Base-by-base conservation (phyloP, 2,888 invertebrate species). In the Auanema sp. region DNA sequence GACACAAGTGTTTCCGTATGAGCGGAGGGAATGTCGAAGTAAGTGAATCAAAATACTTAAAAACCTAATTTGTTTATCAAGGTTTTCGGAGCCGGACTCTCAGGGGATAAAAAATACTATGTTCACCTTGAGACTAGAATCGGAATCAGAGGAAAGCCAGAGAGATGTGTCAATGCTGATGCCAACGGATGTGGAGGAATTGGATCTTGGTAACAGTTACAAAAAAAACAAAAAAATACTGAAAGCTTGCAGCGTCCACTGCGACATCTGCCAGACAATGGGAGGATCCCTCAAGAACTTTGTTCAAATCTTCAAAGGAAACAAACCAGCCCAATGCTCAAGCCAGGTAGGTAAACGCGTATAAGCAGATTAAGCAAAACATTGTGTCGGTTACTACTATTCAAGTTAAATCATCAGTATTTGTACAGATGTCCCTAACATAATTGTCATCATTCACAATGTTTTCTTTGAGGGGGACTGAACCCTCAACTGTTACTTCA, bases 61-160 rank as follows among this genome's bases (percentile, higher is more conserved):
- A 50, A 64, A 58, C 40, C 21, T 33, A 40, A 23, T 16, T n/a
- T 23, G 8, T 11, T 52, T 21, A 18, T 24, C 25, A 52, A 52
- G n/a, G 21, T 24, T 23, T 23, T n/a, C 21, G n/a, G 25, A 18
- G 59, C 62, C 43, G 73, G 73, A 53, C 72, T 81, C 43, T 66
- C 69, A 50, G 79, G 80, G 1, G 66, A 67, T n/a, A 82, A 82
- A 65, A 75, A 74, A 55, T 81, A 81, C 67, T 82, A 79, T 63
- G 81, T 81, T 8, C 81, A 81, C 54, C 63, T 81, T 58, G 81
- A 81, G 68, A 81, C 81, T 8, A 73, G 81, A 60, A 81, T 81
- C 43, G 81, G 81, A 49, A 82, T 81, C 49, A 79, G 81, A 62
- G 81, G 81, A 56, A 82, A 81, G 64, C 81, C 81, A 25, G 81